These are phyloP conservation scores for Bombus terrestris DNA, from an alignment of 1,140 invertebrate genomes.

Conservation along the genomic window DNA sequence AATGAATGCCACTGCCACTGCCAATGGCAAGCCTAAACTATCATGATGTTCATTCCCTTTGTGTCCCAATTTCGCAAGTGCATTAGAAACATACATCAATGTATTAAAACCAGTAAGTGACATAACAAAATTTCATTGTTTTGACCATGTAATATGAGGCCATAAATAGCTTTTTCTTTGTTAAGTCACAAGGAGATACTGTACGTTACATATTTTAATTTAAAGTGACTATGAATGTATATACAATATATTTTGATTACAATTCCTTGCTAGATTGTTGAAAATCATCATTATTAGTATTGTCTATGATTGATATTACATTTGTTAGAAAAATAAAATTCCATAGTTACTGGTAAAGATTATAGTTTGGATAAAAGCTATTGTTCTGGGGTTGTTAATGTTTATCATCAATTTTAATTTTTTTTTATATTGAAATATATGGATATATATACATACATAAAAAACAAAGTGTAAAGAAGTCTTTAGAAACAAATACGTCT, in stretches of 20 bases:
- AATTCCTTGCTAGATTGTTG: conserved; percentile 79
- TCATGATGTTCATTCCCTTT: conserved; percentile 80
- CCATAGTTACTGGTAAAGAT: conserved; percentile 65
- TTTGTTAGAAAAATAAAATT: conserved; percentile 72
- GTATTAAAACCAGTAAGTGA: conserved; percentile 60
- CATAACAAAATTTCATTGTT: conserved; percentile 65
- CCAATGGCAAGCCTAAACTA: conserved; percentile 85
- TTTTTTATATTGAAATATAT: conserved; percentile 33
- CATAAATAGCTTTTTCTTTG: conserved; percentile 54
- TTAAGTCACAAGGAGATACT: conserved; percentile 41
- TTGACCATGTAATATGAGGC: conserved; percentile 52
- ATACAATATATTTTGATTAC: conserved; percentile 78
- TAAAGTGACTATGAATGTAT: conserved; percentile 72
- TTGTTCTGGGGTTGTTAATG: conserved; percentile 59
- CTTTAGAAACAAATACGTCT: conserved; percentile 14
- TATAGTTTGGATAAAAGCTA: conserved; percentile 58
- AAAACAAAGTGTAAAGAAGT: conserved; percentile 36
- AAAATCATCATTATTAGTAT: conserved; percentile 71
- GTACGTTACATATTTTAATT: conserved; percentile 47
- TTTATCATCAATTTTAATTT: conserved; percentile 45
- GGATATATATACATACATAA: conserved; percentile 3
- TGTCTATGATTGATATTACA: conserved; percentile 68
- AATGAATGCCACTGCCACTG: conserved; percentile 72
- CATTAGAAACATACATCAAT: conserved; percentile 56
- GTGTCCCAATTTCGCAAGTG: conserved; percentile 44